Conservation (phyloP, 2,888 invertebrate species). For the Papilio gigon region DNA sequence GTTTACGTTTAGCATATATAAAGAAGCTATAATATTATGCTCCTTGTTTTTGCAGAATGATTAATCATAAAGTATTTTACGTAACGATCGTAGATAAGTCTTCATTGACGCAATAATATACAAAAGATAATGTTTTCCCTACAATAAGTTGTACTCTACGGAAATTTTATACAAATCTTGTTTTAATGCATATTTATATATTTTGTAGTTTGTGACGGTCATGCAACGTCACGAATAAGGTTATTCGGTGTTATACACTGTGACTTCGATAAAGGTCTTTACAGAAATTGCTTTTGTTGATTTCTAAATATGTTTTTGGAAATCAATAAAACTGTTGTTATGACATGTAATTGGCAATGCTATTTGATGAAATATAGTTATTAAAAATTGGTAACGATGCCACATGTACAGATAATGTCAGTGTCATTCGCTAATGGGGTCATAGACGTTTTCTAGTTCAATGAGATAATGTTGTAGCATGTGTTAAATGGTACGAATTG, state of each 20-base stretch:
- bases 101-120: slow-evolving; percentile 27
- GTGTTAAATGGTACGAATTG: slow-evolving; percentile 36
- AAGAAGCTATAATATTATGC: slow-evolving; percentile 17
- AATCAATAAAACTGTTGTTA: background rate
- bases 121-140: slow-evolving; percentile 27
- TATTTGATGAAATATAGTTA: background rate
- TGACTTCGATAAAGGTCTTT: slow-evolving; percentile 17
- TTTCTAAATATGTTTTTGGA: background rate
- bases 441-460: slow-evolving; percentile 36
- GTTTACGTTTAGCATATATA: slow-evolving; percentile 15
- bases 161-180: slow-evolving; percentile 31
- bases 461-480: slow-evolving; percentile 38
- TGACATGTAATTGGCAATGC: background rate
- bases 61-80: slow-evolving; percentile 25
- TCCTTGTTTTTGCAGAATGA: slow-evolving; percentile 5
- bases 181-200: slow-evolving; percentile 32
- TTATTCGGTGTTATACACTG: background rate
- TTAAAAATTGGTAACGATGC: background rate
- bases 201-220: slow-evolving; percentile 20
- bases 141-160: slow-evolving; percentile 14
- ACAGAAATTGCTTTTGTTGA: background rate
- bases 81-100: slow-evolving; percentile 32
- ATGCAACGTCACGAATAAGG: slow-evolving; percentile 25
- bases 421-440: slow-evolving; percentile 29
- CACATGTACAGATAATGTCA: slow-evolving; percentile 30